phyloP scores from a whole-genome alignment of 2,888 invertebrate genomes.

The Tetanocera ferruginea region DNA sequence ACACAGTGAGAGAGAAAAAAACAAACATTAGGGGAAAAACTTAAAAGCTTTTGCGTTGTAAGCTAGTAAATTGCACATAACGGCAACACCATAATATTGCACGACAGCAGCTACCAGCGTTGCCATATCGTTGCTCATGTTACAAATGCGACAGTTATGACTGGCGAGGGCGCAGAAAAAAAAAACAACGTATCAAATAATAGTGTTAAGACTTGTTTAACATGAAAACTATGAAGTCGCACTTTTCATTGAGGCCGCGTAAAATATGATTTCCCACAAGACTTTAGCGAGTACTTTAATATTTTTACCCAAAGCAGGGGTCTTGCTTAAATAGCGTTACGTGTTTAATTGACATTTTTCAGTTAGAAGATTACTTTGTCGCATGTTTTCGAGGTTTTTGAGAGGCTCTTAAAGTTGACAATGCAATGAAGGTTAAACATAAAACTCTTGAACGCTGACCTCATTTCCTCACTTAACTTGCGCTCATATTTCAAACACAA shows the following conservation, averaged over 20 bases:
- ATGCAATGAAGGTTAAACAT: too few relatives aligned
- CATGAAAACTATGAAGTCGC: not conserved
- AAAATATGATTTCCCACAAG: not conserved
- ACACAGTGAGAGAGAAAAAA: not conserved
- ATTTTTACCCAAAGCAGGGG: not conserved
- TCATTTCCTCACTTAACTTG: too few relatives aligned
- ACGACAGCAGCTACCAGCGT: not conserved
- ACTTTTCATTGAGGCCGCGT: not conserved
- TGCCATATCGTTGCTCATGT: not conserved
- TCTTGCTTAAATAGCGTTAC: not conserved
- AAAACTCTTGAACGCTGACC: too few relatives aligned
- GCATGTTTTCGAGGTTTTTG: too few relatives aligned
- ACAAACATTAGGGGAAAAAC: not conserved
- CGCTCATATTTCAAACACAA: too few relatives aligned
- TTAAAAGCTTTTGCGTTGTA: conserved; percentile 4
- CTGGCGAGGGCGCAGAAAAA: not conserved
- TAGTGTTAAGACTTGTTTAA: not conserved
- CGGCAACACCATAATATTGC: not conserved
- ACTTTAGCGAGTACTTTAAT: not conserved
- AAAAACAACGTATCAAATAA: not conserved
- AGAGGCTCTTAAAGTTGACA: too few relatives aligned
- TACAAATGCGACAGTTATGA: not conserved
- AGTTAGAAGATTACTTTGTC: too few relatives aligned
- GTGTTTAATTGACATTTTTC: not conserved
- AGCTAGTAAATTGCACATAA: not conserved